Conservation (phyloP, 2,113 vertebrate species). For the Clinocottus analis region DNA sequence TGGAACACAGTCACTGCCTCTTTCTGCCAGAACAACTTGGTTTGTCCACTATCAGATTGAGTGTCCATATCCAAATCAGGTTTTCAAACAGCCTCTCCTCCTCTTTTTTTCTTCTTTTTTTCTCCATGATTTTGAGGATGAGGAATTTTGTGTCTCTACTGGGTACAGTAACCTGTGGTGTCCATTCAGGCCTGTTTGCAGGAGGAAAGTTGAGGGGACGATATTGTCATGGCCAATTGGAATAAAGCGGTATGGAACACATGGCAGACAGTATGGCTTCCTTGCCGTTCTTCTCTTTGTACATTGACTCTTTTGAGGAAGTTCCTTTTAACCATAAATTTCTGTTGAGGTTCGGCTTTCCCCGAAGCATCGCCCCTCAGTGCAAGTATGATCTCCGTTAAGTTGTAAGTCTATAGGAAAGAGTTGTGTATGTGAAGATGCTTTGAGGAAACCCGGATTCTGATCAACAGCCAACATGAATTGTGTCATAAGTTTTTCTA, state of each 20-base stretch:
- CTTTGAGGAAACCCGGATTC: slow-evolving; percentile 38
- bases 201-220: slow-evolving; percentile 35
- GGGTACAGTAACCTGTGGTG: slow-evolving; percentile 68
- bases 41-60: slow-evolving; percentile 64
- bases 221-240: slow-evolving; percentile 23
- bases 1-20: slow-evolving; percentile 60
- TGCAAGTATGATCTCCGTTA: slow-evolving; percentile 27
- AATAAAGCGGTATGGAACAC: slow-evolving; percentile 26
- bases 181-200: slow-evolving; percentile 61
- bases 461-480: neutral
- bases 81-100: slow-evolving; percentile 64
- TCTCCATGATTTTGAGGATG: slow-evolving; percentile 51
- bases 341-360: slow-evolving; percentile 32
- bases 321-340: slow-evolving; percentile 45
- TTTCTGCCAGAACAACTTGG: slow-evolving; percentile 40
- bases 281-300: slow-evolving; percentile 32
- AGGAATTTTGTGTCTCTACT: slow-evolving; percentile 68
- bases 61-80: slow-evolving; percentile 71
- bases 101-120: slow-evolving; percentile 9
- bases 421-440: slow-evolving; percentile 28
- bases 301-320: slow-evolving; percentile 45
- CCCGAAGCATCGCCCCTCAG: slow-evolving; percentile 4
- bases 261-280: slow-evolving; percentile 40
- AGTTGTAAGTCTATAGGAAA: slow-evolving; percentile 14
- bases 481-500: neutral